phyloP scores from a whole-genome alignment of 2,113 vertebrate species.

The Cyphomyrus discorhynchus region DNA sequence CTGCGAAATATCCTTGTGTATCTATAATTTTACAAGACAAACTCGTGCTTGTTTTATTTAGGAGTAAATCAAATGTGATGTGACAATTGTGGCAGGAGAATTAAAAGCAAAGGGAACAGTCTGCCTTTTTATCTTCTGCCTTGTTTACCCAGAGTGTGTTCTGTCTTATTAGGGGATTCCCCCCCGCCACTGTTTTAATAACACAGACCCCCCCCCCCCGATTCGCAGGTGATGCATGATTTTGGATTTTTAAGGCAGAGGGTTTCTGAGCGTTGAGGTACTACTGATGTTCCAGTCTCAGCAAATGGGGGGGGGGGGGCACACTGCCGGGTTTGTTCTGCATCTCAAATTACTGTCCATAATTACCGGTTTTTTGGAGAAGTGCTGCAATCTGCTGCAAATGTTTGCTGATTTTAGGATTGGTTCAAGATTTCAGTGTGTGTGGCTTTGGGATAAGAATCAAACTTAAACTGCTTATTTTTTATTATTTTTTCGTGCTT shows the following conservation, averaged over 20 bases:
- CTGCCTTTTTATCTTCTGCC: neutral
- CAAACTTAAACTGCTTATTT: neutral
- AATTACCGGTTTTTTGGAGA: neutral
- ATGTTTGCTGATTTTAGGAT: neutral
- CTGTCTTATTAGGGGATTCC: slow-evolving; percentile 29
- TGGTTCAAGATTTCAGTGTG: no score
- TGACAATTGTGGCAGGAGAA: slow-evolving; percentile 36
- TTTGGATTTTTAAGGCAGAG: neutral
- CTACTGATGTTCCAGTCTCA: slow-evolving; percentile 30
- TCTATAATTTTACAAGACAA: slow-evolving; percentile 23
- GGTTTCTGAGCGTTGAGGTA: slow-evolving; percentile 17
- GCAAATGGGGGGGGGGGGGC: neutral
- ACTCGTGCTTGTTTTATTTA: slow-evolving; percentile 1
- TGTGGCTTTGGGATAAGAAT: neutral
- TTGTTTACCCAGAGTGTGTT: slow-evolving; percentile 15
- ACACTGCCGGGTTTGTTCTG: neutral
- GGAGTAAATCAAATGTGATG: slow-evolving; percentile 19
- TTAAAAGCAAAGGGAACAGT: slow-evolving; percentile 27
- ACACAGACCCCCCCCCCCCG: slow-evolving; percentile 7
- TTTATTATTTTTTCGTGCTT: neutral
- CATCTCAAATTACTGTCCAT: neutral
- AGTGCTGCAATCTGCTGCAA: neutral
- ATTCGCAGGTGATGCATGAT: neutral
- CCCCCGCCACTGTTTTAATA: slow-evolving; percentile 7
- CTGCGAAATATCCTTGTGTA: neutral